These are phyloP conservation scores for Drosophila pandora DNA, from an alignment of 1,140 invertebrate species.

Conservation along the genomic window DNA sequence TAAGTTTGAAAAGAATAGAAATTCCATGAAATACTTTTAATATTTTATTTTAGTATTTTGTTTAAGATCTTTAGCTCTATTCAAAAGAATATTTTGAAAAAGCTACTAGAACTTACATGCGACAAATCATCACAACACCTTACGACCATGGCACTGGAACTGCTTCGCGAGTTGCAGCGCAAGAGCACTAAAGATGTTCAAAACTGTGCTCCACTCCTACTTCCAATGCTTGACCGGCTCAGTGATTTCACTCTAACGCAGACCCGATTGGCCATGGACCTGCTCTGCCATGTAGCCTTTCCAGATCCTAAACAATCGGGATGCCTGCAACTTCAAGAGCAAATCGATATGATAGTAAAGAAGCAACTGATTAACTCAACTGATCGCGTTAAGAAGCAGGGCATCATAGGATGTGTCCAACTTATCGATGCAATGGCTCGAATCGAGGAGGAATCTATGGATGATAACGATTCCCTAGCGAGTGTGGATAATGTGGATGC, in stretches of 20 bases:
- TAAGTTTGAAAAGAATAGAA: not conserved
- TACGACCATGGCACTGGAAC: slow-evolving; percentile 65
- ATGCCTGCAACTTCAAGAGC: slow-evolving; percentile 85
- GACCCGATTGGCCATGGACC: slow-evolving; percentile 85
- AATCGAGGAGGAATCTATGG: slow-evolving; percentile 28
- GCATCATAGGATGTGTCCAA: slow-evolving; percentile 84
- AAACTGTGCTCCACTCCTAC: slow-evolving; percentile 74
- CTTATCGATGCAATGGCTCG: slow-evolving; percentile 83
- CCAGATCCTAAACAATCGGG: slow-evolving; percentile 82
- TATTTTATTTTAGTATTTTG: slow-evolving; percentile 44
- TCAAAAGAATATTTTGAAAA: slow-evolving; percentile 73
- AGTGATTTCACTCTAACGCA: slow-evolving; percentile 86
- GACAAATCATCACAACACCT: slow-evolving; percentile 69
- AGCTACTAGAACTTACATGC: slow-evolving; percentile 74
- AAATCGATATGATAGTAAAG: slow-evolving; percentile 86
- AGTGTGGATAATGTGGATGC: slow-evolving; percentile 63
- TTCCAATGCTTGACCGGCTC: slow-evolving; percentile 86
- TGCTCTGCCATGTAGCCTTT: slow-evolving; percentile 85
- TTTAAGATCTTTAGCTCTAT: slow-evolving; percentile 72
- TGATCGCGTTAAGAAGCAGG: slow-evolving; percentile 82
- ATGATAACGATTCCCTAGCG: slow-evolving; percentile 42
- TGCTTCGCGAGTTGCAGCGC: slow-evolving; percentile 67
- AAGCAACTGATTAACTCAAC: slow-evolving; percentile 86
- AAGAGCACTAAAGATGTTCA: slow-evolving; percentile 72
- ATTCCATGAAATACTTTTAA: not conserved